phyloP scores from a whole-genome alignment of 2,888 invertebrate species.

The Cecidostiba fungosa region DNA sequence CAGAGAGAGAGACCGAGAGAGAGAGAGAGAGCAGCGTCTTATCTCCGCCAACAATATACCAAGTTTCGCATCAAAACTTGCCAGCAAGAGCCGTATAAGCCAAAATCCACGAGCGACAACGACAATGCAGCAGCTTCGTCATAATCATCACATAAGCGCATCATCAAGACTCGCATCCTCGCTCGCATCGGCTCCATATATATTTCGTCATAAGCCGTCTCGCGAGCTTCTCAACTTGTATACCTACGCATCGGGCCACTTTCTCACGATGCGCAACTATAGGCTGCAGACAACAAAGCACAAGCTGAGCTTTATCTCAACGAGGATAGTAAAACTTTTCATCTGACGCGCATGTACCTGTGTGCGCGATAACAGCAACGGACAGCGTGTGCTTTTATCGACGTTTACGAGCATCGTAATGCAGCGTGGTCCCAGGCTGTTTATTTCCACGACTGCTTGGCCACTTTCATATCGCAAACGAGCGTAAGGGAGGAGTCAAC shows the following conservation, averaged over 20 bases:
- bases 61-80: slow-evolving; percentile 40
- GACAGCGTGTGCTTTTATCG: slow-evolving; percentile 38
- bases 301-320: not conserved
- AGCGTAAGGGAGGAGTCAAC: not conserved
- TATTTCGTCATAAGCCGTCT: not conserved
- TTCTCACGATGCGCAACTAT: not conserved
- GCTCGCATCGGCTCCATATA: not conserved
- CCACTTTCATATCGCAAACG: slow-evolving; percentile 38
- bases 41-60: not conserved
- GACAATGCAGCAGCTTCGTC: not conserved
- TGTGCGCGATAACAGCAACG: slow-evolving; percentile 28
- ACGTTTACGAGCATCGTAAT: slow-evolving; percentile 56
- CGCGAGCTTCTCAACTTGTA: not conserved
- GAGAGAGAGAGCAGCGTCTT: not conserved
- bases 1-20: no score
- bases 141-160: slow-evolving; percentile 14
- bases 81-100: slow-evolving; percentile 5
- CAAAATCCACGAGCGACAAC: slow-evolving; percentile 8
- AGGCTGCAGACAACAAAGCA: not conserved
- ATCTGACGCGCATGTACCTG: slow-evolving; percentile 35
- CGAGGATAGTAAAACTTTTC: slow-evolving; percentile 49
- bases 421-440: slow-evolving; percentile 20
- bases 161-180: not conserved
- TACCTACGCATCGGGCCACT: not conserved
- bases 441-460: slow-evolving; percentile 35